A percentile compares a stretch with the other conserved stretches of the same genome.
Evolutionary conservation across 2,888 invertebrate species (phyloP).

Genomic region (Phortica okadai): DNA sequence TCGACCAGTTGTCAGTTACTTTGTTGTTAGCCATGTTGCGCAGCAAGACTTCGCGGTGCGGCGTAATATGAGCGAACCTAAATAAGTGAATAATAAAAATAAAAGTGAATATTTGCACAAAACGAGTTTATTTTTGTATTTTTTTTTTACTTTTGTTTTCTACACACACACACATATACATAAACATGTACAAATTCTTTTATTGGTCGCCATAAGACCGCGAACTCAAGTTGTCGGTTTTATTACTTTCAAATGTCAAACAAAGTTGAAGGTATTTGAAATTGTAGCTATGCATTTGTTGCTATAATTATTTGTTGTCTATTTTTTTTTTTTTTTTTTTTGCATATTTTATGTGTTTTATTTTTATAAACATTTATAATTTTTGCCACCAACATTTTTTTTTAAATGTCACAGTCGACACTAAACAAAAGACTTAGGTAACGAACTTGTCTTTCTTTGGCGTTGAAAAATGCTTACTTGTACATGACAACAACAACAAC

Average conservation of each 20-base stretch:
- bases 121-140: constrained; percentile 28
- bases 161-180: constrained; percentile 38
- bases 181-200: neutral
- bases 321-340: constrained; percentile 1
- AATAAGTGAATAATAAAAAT: constrained; percentile 57
- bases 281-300: neutral
- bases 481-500: neutral
- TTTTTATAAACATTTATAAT: constrained; percentile 42
- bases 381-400: constrained; percentile 56
- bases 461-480: neutral
- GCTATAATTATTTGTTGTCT: neutral
- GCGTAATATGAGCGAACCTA: constrained; percentile 48
- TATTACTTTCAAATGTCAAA: constrained; percentile 66
- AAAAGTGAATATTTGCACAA: constrained; percentile 56
- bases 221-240: constrained; percentile 27
- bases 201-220: neutral
- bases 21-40: constrained; percentile 27
- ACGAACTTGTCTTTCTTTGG: constrained; percentile 55
- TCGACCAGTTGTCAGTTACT: constrained; percentile 48
- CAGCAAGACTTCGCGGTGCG: neutral
- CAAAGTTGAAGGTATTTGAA: constrained; percentile 62
- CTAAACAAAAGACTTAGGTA: constrained; percentile 57
- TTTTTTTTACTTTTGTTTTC: constrained; percentile 47
- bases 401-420: constrained; percentile 30
- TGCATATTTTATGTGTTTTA: constrained; percentile 41